Conservation (phyloP, 2,888 invertebrate species). For the Linnaemya tessellans region DNA sequence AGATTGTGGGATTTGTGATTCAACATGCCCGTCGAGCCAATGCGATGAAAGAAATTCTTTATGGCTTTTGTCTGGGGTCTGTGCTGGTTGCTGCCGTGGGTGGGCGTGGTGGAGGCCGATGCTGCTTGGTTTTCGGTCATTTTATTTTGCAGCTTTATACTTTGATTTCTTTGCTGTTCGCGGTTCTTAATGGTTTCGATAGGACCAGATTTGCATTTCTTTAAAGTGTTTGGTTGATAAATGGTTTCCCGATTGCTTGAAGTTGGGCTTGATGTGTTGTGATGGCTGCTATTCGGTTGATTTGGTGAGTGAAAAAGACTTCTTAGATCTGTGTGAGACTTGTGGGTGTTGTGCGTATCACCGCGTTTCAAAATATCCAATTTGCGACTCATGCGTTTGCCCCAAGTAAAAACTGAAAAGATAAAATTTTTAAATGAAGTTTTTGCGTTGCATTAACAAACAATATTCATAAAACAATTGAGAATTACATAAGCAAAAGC, state of each 20-base stretch:
- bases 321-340: constrained; percentile 83
- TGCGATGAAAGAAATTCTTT: constrained; percentile 89
- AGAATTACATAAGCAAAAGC: no score
- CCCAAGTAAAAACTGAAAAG: constrained; percentile 88
- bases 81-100: constrained; percentile 72
- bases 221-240: constrained; percentile 80
- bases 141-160: constrained; percentile 66
- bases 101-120: constrained; percentile 60
- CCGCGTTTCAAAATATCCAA: constrained; percentile 89
- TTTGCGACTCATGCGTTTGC: constrained; percentile 90
- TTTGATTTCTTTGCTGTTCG: constrained; percentile 77
- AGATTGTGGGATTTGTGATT: constrained; percentile 84
- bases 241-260: constrained; percentile 63
- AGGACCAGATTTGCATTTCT: constrained; percentile 85
- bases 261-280: constrained; percentile 60
- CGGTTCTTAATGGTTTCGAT: constrained; percentile 84
- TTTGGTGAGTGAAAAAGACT: constrained; percentile 83
- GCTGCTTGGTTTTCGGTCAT: constrained; percentile 25
- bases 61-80: constrained; percentile 85
- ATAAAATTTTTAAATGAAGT: background rate
- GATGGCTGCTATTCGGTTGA: constrained; percentile 74
- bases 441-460: no score
- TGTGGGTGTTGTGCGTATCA: constrained; percentile 84
- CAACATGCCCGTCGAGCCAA: constrained; percentile 90
- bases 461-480: no score